phyloP scores from a whole-genome alignment of 2,797 vertebrate genomes.

The Sebastes taczanowskii region DNA sequence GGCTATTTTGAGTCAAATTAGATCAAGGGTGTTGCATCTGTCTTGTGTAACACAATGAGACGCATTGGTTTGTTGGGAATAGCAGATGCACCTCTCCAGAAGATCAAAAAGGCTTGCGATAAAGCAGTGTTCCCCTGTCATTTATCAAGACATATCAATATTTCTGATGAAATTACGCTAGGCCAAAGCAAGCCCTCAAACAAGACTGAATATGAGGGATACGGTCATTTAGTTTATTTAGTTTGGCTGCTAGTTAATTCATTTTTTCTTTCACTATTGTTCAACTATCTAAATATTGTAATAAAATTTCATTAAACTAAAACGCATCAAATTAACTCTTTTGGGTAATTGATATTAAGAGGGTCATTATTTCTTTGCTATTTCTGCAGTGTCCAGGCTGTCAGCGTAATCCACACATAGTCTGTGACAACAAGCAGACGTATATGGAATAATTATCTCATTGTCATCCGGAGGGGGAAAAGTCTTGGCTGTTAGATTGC shows the following conservation, averaged over 20 bases:
- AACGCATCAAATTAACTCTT: not conserved
- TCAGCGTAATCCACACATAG: not conserved
- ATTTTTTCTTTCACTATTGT: not conserved
- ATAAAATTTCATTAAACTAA: not conserved
- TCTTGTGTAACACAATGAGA: slow-evolving; percentile 85
- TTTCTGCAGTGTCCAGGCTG: not conserved
- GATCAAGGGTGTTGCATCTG: slow-evolving; percentile 87
- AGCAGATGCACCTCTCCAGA: slow-evolving; percentile 41
- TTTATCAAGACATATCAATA: slow-evolving; percentile 54
- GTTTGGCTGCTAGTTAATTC: not conserved
- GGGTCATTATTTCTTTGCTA: not conserved
- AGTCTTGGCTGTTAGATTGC: slow-evolving; percentile 24
- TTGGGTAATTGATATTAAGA: not conserved
- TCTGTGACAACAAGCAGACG: not conserved
- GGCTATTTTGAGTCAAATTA: slow-evolving; percentile 92
- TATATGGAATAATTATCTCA: slow-evolving; percentile 32
- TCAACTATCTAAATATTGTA: not conserved
- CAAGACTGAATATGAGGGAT: not conserved
- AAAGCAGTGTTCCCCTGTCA: slow-evolving; percentile 33
- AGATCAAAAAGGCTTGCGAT: slow-evolving; percentile 71
- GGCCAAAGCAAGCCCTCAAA: slow-evolving; percentile 1
- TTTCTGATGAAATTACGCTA: slow-evolving; percentile 44
- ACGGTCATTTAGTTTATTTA: not conserved
- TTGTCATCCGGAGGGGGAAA: slow-evolving; percentile 4
- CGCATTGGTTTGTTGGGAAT: slow-evolving; percentile 57